Conservation (phyloP, 2,888 invertebrate genomes). For the Leuctra nigra region DNA sequence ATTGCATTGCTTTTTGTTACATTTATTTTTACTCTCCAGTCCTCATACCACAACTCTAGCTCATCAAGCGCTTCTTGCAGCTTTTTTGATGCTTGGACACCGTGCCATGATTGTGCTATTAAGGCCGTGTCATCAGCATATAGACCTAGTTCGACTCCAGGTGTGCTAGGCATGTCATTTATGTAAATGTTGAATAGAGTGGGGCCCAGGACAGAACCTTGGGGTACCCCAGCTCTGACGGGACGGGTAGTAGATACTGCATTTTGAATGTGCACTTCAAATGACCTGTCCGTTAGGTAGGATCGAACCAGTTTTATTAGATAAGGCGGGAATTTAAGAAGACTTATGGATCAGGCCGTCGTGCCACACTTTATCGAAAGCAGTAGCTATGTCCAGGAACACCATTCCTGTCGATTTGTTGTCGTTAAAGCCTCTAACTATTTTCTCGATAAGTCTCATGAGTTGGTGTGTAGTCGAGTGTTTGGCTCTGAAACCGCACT, state of each 20-base stretch:
- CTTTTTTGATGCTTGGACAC: not conserved
- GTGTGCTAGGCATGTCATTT: slow-evolving; percentile 12
- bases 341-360: not conserved
- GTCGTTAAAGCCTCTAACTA: not conserved
- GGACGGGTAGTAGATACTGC: slow-evolving; percentile 18
- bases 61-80: slow-evolving; percentile 11
- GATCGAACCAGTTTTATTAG: slow-evolving; percentile 29
- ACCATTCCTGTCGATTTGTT: not conserved
- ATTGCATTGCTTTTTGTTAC: not conserved
- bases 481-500: slow-evolving; percentile 4
- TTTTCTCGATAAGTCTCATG: not conserved
- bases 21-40: slow-evolving; percentile 13
- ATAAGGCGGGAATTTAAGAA: slow-evolving; percentile 26
- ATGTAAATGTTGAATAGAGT: slow-evolving; percentile 9
- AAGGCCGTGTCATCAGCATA: slow-evolving; percentile 8
- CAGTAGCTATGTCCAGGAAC: slow-evolving; percentile 11
- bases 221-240: slow-evolving; percentile 20
- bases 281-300: not conserved
- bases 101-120: not conserved
- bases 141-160: not conserved
- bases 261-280: not conserved
- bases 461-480: slow-evolving; percentile 13
- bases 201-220: slow-evolving; percentile 17
- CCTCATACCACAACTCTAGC: not conserved
- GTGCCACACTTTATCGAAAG: slow-evolving; percentile 15